Conservation (phyloP, 2,113 vertebrate species). For the Rhadina sibilatrix region DNA sequence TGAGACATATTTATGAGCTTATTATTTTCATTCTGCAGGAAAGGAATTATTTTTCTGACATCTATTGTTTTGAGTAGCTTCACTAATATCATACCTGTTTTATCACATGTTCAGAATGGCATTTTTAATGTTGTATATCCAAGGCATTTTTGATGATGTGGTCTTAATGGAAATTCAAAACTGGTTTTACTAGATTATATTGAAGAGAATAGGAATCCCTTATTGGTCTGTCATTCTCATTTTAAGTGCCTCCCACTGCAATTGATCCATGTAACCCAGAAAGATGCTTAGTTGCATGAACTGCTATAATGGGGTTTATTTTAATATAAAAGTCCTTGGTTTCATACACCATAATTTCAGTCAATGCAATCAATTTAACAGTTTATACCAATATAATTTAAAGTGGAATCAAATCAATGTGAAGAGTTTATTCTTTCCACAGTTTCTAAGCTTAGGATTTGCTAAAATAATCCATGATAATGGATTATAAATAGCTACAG, state of each 20-base stretch:
- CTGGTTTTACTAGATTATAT: not conserved
- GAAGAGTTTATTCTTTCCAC: conserved; percentile 12
- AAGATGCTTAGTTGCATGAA: not conserved
- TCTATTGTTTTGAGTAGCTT: conserved; percentile 22
- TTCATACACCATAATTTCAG: not conserved
- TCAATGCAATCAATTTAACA: not conserved
- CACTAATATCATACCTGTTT: conserved; percentile 31
- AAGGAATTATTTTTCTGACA: conserved; percentile 17
- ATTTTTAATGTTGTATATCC: not conserved
- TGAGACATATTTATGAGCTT: conserved; percentile 58
- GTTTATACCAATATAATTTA: not conserved
- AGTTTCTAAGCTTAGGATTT: conserved; percentile 11
- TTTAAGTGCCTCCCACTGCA: not conserved
- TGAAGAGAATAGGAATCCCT: not conserved
- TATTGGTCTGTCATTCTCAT: conserved; percentile 21
- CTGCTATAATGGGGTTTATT: not conserved
- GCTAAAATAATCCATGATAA: conserved; percentile 12
- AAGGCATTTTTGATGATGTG: conserved; percentile 3
- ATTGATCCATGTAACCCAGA: not conserved
- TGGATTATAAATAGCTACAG: not conserved
- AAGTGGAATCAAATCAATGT: not conserved
- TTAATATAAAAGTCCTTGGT: not conserved
- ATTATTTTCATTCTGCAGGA: conserved; percentile 48
- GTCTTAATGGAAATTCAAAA: conserved; percentile 19
- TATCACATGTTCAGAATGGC: conserved; percentile 23